Conservation (phyloP, 2,113 vertebrate genomes). For the Peucedramus taeniatus region DNA sequence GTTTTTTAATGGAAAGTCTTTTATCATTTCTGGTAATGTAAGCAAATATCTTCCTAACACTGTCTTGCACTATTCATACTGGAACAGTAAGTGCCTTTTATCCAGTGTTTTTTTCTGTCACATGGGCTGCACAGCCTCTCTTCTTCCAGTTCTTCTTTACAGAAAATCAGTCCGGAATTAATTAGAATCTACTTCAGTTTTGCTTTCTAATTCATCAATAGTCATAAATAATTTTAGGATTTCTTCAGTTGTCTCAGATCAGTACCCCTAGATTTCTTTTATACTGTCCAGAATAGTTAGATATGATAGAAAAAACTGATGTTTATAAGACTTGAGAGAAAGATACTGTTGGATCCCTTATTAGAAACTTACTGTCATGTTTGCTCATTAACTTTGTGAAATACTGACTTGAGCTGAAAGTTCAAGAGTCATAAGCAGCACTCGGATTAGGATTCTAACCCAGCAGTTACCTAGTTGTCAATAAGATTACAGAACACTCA, state of each 20-base stretch:
- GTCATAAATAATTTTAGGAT: background rate
- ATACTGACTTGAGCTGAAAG: background rate
- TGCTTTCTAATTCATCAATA: background rate
- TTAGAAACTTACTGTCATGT: background rate
- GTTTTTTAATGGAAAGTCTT: conserved; percentile 69
- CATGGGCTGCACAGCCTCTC: background rate
- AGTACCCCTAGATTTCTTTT: background rate
- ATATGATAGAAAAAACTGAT: background rate
- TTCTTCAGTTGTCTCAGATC: background rate
- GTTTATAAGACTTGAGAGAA: background rate
- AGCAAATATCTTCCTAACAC: conserved; percentile 46
- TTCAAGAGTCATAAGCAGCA: background rate
- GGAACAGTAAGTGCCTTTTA: background rate
- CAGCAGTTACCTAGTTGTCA: background rate
- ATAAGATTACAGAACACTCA: background rate
- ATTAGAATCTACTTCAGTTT: background rate
- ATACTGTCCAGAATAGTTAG: background rate
- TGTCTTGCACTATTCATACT: conserved; percentile 8
- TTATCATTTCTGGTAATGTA: conserved; percentile 62
- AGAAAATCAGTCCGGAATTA: background rate
- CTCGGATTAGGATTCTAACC: background rate
- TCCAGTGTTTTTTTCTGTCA: background rate
- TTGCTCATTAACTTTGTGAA: background rate
- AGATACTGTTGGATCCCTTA: background rate
- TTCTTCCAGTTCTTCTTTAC: background rate